Evolutionary conservation across 2,113 vertebrate species (phyloP).

Genomic region (Pteruthius melanotis): DNA sequence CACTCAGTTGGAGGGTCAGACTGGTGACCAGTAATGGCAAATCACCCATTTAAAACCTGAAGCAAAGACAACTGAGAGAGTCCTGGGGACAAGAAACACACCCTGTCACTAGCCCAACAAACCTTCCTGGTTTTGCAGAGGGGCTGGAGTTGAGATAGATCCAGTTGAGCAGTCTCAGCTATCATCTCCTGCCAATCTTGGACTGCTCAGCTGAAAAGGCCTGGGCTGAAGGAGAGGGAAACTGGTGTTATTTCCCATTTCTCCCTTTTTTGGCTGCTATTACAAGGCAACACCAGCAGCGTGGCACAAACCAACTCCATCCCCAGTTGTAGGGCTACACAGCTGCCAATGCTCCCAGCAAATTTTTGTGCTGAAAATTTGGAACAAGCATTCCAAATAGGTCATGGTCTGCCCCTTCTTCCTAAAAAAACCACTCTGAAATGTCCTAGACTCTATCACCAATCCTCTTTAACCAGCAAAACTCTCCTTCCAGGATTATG

Average conservation of each 20-base stretch:
- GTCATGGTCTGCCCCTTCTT: background rate
- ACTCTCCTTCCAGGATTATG: background rate
- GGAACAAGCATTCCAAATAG: background rate
- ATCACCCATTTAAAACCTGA: background rate
- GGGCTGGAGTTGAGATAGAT: background rate
- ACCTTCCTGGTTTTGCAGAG: background rate
- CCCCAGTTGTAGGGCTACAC: background rate
- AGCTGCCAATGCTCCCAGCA: background rate
- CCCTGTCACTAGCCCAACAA: background rate
- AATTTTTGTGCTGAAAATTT: background rate
- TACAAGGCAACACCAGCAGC: background rate
- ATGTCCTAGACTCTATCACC: background rate
- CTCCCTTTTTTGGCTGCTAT: background rate
- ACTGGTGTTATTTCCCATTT: background rate
- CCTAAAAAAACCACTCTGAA: background rate
- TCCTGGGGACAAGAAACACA: background rate
- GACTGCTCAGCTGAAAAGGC: background rate
- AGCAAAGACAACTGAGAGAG: background rate
- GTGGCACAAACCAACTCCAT: background rate
- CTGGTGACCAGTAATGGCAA: background rate
- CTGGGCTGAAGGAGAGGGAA: background rate
- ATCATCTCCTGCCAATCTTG: background rate
- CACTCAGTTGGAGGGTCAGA: background rate
- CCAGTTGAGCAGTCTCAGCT: background rate
- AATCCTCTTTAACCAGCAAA: conserved; percentile 30